phyloP scores from a whole-genome alignment of 2,113 vertebrate species.

The cat (Felis catus) region F.catus_Fca126_mat1.0 CM031415.1:54406001-54406500 shows the following conservation, averaged over 20 bases:
- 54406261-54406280: conserved; percentile 3
- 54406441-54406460: conserved; percentile 57
- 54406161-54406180: background rate
- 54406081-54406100: background rate
- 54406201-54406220: conserved; percentile 1
- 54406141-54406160: background rate
- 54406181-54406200: background rate
- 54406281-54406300: background rate
- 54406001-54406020: background rate
- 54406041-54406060: background rate
- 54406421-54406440: background rate
- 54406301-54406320: background rate
- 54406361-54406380: conserved; percentile 51
- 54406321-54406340: conserved; percentile 9
- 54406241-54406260: background rate
- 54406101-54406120: background rate
- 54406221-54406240: conserved; percentile 7
- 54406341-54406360: background rate
- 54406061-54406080: conserved; percentile 23
- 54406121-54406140: background rate
- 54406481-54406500: background rate
- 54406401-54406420: conserved; percentile 2
- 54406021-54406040: background rate
- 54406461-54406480: conserved; percentile 11
- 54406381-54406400: background rate